Evolutionary conservation across 2,797 vertebrate genomes (phyloP).

Genomic region (Clarias pachynema): DNA sequence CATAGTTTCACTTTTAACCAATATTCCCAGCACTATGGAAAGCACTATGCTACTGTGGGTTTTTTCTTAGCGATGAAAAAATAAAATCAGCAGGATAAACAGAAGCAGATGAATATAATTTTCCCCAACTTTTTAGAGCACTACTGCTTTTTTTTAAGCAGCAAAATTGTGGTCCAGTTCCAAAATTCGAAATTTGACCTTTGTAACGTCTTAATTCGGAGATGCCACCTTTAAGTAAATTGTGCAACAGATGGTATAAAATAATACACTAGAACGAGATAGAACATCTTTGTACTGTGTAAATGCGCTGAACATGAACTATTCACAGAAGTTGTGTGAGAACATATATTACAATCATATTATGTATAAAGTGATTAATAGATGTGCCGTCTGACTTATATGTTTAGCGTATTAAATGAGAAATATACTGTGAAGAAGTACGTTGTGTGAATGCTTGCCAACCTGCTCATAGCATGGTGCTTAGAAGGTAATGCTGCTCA

Average conservation of each 20-base stretch:
- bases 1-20: constrained; percentile 27
- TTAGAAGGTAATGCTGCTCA: not conserved
- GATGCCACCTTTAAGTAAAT: not conserved
- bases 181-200: not conserved
- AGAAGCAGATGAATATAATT: constrained; percentile 76
- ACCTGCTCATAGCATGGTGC: not conserved
- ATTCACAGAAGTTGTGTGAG: not conserved
- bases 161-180: not conserved
- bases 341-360: not conserved
- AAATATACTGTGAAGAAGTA: not conserved
- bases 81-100: constrained; percentile 67
- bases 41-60: not conserved
- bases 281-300: not conserved
- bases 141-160: not conserved
- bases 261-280: not conserved
- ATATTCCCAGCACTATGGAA: constrained; percentile 8
- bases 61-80: constrained; percentile 67
- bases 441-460: not conserved
- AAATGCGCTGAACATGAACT: constrained; percentile 3
- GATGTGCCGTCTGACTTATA: not conserved
- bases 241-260: not conserved
- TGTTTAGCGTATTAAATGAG: not conserved
- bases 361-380: constrained; percentile 15
- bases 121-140: constrained; percentile 55
- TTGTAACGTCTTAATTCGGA: not conserved